Conservation (phyloP, 2,113 vertebrate species). For the Hydrolagus affinis region DNA sequence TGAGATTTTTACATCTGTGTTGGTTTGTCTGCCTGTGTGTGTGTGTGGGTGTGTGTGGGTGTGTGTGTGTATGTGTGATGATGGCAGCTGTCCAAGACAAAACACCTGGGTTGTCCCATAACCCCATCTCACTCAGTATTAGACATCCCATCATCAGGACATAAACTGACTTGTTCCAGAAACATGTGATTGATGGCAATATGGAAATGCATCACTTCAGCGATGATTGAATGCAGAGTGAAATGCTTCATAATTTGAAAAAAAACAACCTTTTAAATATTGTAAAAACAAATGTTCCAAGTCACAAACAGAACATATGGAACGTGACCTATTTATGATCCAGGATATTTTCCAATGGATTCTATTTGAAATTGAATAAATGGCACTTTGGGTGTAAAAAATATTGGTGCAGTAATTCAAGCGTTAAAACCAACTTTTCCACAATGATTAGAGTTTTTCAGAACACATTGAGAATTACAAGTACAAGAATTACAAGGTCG, state of each 20-base stretch:
- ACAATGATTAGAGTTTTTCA: background rate
- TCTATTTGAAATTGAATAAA: too few species aligned
- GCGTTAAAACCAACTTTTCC: background rate
- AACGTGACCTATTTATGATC: too few species aligned
- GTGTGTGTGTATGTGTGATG: background rate
- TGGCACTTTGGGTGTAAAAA: background rate
- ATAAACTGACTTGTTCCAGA: background rate
- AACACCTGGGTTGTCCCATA: too few species aligned
- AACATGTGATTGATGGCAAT: background rate
- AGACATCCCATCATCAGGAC: background rate
- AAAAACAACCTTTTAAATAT: too few species aligned
- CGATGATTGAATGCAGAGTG: background rate
- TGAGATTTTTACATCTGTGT: background rate
- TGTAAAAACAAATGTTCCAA: too few species aligned
- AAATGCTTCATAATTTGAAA: too few species aligned
- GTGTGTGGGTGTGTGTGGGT: background rate
- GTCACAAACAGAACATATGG: too few species aligned
- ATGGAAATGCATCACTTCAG: background rate
- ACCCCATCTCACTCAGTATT: background rate
- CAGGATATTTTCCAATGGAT: too few species aligned
- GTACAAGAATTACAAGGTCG: too few species aligned
- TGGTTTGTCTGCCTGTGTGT: background rate
- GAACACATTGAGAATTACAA: background rate
- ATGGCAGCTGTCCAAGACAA: too few species aligned
- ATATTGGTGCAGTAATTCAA: background rate